phyloP scores from a whole-genome alignment of 2,113 vertebrate genomes.

The Orycteropus afer region DNA sequence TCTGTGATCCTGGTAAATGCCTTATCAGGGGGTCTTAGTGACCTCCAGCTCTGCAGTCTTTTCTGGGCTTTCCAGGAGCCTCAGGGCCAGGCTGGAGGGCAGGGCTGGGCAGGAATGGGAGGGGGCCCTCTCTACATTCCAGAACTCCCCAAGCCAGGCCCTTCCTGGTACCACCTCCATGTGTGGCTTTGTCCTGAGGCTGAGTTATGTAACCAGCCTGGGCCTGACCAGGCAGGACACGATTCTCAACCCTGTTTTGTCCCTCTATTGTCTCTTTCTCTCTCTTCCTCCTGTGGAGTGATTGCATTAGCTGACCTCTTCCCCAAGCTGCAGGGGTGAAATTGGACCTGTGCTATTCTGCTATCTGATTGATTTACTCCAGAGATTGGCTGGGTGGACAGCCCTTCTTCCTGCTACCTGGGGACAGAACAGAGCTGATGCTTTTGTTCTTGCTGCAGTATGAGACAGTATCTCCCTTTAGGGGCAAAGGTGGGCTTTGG shows the following conservation, averaged over 20 bases:
- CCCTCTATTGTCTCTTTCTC: conserved; percentile 52
- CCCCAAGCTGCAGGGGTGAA: conserved; percentile 63
- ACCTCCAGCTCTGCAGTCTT: background rate
- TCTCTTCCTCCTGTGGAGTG: background rate
- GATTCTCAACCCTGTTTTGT: conserved; percentile 56
- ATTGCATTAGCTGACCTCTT: conserved; percentile 50
- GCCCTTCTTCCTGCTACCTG: background rate
- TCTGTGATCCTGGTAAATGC: background rate
- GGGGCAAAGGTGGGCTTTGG: background rate
- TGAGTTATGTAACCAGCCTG: conserved; percentile 63
- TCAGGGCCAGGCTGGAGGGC: background rate
- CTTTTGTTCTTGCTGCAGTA: background rate
- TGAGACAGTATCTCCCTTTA: background rate
- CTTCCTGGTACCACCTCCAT: background rate
- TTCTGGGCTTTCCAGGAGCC: background rate
- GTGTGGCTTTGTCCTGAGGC: conserved; percentile 60
- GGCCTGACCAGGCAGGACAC: conserved; percentile 37
- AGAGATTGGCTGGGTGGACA: background rate
- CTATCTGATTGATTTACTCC: conserved; percentile 3
- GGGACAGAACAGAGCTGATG: background rate
- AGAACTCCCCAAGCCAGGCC: background rate
- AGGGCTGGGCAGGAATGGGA: background rate
- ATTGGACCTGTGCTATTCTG: conserved; percentile 55
- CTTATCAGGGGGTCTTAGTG: background rate
- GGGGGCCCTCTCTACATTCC: background rate